phyloP scores from a whole-genome alignment of 2,113 vertebrate genomes.

The Sebastes fasciatus region DNA sequence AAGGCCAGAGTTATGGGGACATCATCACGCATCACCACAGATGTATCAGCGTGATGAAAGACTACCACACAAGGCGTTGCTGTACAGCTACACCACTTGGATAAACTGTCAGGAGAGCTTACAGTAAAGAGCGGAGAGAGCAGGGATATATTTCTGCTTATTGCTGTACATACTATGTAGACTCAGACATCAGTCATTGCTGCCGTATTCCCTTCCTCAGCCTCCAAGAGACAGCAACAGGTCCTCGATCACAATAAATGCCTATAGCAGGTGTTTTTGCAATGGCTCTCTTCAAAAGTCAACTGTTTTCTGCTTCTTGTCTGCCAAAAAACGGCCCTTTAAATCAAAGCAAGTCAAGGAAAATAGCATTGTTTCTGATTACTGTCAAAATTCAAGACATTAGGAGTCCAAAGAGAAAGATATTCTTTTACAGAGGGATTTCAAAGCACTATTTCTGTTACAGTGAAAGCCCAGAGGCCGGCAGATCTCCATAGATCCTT shows the following conservation, averaged over 20 bases:
- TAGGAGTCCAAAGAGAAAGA: constrained; percentile 14
- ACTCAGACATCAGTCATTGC: constrained; percentile 55
- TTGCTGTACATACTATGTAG: constrained; percentile 34
- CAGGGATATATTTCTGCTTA: constrained; percentile 26
- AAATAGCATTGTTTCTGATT: constrained; percentile 31
- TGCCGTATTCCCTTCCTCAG: constrained; percentile 30
- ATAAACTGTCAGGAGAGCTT: constrained; percentile 58
- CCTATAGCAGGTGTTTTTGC: constrained; percentile 43
- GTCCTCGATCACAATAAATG: constrained; percentile 66
- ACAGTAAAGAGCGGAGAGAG: constrained; percentile 7
- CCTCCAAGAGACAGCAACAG: constrained; percentile 39
- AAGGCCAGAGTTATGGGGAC: constrained; percentile 73
- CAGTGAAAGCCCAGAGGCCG: background rate
- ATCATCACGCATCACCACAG: constrained; percentile 71
- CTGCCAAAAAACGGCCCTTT: constrained; percentile 22
- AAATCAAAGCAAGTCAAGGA: constrained; percentile 51
- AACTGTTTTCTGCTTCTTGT: constrained; percentile 17
- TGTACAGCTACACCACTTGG: constrained; percentile 41
- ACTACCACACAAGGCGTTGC: constrained; percentile 34
- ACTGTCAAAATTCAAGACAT: constrained; percentile 34
- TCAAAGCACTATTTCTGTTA: constrained; percentile 27
- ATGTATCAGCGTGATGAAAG: constrained; percentile 78
- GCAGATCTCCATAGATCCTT: constrained; percentile 22
- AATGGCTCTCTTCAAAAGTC: constrained; percentile 49
- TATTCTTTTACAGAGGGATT: constrained; percentile 13